Conservation (phyloP, 2,797 vertebrate genomes). For the Naso thynnoides region DNA sequence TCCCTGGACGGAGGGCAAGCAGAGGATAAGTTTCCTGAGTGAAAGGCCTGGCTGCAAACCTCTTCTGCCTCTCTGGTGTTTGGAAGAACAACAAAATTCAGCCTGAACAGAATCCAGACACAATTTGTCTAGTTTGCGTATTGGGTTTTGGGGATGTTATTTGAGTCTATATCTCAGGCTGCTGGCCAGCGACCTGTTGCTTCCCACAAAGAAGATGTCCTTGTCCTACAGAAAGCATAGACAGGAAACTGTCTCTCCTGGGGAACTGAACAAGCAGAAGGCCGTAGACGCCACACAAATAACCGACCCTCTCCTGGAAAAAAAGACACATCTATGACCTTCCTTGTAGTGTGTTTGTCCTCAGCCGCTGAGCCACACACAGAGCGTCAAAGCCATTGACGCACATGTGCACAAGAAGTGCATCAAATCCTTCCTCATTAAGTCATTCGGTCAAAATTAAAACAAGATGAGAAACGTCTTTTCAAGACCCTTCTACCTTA, state of each 20-base stretch:
- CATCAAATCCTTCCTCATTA: constrained; percentile 36
- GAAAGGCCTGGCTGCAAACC: constrained; percentile 27
- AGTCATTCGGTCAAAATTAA: constrained; percentile 29
- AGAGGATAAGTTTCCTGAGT: constrained; percentile 53
- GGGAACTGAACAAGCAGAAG: constrained; percentile 57
- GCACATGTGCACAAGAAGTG: constrained; percentile 20
- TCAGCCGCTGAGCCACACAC: constrained; percentile 59
- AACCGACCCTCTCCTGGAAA: constrained; percentile 23
- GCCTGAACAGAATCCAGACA: constrained; percentile 60
- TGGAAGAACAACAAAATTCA: constrained; percentile 53
- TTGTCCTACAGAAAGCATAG: constrained; percentile 49
- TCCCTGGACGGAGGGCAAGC: constrained; percentile 45
- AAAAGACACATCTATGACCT: constrained; percentile 34
- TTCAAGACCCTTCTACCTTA: not conserved
- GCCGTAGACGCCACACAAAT: constrained; percentile 48
- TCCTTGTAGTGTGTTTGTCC: constrained; percentile 50
- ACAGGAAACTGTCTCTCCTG: constrained; percentile 63
- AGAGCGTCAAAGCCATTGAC: constrained; percentile 41
- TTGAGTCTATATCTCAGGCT: constrained; percentile 48
- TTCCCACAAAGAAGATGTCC: constrained; percentile 54
- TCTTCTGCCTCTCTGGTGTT: constrained; percentile 49
- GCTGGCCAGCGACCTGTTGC: constrained; percentile 53
- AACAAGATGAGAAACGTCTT: not conserved
- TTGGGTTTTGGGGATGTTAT: constrained; percentile 49
- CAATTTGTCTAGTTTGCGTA: constrained; percentile 49